phyloP scores from a whole-genome alignment of 2,888 invertebrate species.

The Tortricodes alternella region DNA sequence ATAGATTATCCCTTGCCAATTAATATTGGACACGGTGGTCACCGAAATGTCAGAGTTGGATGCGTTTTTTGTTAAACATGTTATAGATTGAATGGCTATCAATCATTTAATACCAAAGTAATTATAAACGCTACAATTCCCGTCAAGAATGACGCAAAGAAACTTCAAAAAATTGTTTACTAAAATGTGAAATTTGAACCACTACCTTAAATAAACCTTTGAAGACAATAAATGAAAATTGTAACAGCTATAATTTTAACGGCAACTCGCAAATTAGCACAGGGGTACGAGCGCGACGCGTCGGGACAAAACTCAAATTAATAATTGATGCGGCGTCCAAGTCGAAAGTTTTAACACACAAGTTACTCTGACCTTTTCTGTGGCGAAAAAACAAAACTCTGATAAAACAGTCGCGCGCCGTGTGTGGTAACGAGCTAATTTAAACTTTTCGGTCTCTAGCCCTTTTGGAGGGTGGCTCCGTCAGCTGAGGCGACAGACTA shows the following conservation, averaged over 20 bases:
- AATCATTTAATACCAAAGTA: constrained; percentile 40
- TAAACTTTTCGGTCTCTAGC: constrained; percentile 77
- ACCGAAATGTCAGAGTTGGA: constrained; percentile 67
- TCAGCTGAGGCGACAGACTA: constrained; percentile 73
- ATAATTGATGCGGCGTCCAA: constrained; percentile 66
- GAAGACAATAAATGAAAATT: not conserved
- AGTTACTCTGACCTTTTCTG: constrained; percentile 71
- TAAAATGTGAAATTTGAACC: too few relatives aligned
- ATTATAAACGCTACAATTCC: constrained; percentile 12
- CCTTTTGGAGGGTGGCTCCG: constrained; percentile 61
- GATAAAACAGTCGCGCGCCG: constrained; percentile 68
- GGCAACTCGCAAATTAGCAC: constrained; percentile 49
- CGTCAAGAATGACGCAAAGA: constrained; percentile 17
- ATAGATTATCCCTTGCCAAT: constrained; percentile 78
- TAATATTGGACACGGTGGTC: constrained; percentile 78
- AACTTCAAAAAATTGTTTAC: not conserved
- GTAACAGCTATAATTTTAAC: constrained; percentile 30
- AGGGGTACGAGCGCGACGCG: constrained; percentile 42
- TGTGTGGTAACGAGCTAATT: constrained; percentile 82
- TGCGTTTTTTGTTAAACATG: constrained; percentile 58
- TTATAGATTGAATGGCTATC: constrained; percentile 52
- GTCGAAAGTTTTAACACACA: constrained; percentile 62
- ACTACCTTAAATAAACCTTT: not conserved
- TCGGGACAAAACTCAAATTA: constrained; percentile 57
- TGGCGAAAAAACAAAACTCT: constrained; percentile 73